These are phyloP conservation scores for Peromyscus maniculatus DNA, from an alignment of 2,113 vertebrate genomes.

Conservation along the genomic window DNA sequence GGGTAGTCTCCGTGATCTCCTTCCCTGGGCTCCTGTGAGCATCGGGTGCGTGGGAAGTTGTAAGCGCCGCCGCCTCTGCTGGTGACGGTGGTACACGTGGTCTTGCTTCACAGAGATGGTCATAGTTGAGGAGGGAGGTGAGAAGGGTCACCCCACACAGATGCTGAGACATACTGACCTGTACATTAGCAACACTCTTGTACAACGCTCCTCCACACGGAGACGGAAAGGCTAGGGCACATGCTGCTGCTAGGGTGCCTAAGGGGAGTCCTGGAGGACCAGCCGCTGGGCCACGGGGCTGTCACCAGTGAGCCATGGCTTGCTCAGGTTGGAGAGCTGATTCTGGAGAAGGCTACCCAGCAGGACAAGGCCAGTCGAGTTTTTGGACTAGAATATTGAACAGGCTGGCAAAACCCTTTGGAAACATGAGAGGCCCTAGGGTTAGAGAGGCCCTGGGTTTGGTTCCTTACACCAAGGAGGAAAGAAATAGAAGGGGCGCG, in stretches of 20 bases:
- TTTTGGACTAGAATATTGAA: background rate
- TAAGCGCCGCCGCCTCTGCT: background rate
- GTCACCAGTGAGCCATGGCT: fast-evolving
- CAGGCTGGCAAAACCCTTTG: background rate
- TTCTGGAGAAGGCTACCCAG: fast-evolving
- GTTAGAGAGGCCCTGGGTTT: background rate
- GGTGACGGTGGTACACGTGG: background rate
- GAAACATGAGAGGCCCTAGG: background rate
- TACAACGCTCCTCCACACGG: background rate
- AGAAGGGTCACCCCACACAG: background rate
- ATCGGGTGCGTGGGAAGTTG: no score
- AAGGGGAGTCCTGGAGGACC: background rate
- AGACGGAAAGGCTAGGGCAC: fast-evolving
- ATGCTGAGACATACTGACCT: background rate
- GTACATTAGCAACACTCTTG: no score
- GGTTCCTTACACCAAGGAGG: background rate
- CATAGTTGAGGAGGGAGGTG: background rate
- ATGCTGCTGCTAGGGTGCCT: background rate
- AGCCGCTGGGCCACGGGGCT: fast-evolving
- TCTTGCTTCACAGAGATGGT: background rate
- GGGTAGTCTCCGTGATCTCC: background rate
- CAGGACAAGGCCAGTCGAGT: background rate
- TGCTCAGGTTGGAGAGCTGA: background rate
- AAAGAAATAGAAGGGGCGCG: background rate
- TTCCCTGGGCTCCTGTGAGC: background rate